Percentiles rank a stretch among this genome's conserved stretches.
Conservation (phyloP, 2,113 vertebrate species). For the Ictidomys tridecemlineatus region DNA sequence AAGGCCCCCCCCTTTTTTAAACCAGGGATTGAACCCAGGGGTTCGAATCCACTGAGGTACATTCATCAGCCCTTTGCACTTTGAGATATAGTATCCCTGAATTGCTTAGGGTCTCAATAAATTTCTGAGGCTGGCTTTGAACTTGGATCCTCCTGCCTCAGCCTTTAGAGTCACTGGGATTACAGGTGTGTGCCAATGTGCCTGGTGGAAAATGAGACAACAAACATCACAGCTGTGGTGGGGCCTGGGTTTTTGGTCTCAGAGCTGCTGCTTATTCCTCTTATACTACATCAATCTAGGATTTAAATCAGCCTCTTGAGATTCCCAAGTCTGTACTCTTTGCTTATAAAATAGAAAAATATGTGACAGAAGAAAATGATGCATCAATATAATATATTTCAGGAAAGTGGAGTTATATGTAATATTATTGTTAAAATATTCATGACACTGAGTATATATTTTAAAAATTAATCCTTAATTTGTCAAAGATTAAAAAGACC, state of each 20-base stretch:
- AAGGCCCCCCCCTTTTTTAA: no score
- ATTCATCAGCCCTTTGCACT: no score
- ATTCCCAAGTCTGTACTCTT: neutral
- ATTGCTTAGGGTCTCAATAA: no score
- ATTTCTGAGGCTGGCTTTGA: no score
- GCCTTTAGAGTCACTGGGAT: no score
- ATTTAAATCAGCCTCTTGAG: neutral
- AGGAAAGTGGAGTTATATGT: neutral
- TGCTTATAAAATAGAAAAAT: neutral
- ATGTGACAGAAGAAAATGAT: neutral
- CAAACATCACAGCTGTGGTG: neutral
- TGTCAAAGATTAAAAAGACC: neutral
- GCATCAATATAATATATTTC: neutral
- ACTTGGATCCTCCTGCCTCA: no score
- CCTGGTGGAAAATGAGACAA: neutral
- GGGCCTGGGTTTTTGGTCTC: accelerated
- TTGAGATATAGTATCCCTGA: accelerated
- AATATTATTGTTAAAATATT: slow-evolving; percentile 14
- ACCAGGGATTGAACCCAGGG: no score
- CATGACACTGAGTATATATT: neutral
- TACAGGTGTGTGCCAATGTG: no score
- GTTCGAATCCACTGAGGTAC: no score
- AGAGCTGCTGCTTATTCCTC: neutral
- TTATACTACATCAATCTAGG: neutral
- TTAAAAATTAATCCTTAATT: slow-evolving; percentile 14